Conservation (phyloP, 2,888 invertebrate species). For the Noctua fimbriata region DNA sequence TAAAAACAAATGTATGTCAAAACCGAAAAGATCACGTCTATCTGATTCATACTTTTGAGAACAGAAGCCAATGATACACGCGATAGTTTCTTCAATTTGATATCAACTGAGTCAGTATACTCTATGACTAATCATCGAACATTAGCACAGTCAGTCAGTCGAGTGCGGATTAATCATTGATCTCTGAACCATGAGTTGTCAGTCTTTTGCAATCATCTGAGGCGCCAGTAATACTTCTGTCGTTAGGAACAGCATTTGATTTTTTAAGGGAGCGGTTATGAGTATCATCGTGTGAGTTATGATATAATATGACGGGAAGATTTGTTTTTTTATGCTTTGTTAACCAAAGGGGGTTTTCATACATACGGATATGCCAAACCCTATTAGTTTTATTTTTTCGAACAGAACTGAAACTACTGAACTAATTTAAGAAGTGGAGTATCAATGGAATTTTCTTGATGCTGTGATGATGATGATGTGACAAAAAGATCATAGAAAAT, state of each 20-base stretch:
- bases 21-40: conserved; percentile 3
- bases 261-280: not conserved
- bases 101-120: not conserved
- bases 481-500: not conserved
- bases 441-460: not conserved
- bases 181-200: conserved; percentile 33
- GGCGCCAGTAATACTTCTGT: not conserved
- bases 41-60: conserved; percentile 38
- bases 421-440: not conserved
- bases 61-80: conserved; percentile 6
- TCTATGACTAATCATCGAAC: conserved; percentile 39
- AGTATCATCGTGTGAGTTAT: not conserved
- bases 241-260: not conserved
- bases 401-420: not conserved
- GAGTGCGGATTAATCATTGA: conserved; percentile 31
- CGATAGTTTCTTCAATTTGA: conserved; percentile 35
- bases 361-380: not conserved
- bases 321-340: not conserved
- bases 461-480: not conserved
- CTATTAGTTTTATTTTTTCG: not conserved
- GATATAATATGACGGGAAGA: not conserved
- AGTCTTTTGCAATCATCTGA: conserved; percentile 20
- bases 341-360: not conserved
- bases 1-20: conserved; percentile 17
- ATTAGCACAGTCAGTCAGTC: conserved; percentile 11